These are phyloP conservation scores for Melitaea athalia DNA, from an alignment of 2,888 invertebrate species.

Conservation along the genomic window DNA sequence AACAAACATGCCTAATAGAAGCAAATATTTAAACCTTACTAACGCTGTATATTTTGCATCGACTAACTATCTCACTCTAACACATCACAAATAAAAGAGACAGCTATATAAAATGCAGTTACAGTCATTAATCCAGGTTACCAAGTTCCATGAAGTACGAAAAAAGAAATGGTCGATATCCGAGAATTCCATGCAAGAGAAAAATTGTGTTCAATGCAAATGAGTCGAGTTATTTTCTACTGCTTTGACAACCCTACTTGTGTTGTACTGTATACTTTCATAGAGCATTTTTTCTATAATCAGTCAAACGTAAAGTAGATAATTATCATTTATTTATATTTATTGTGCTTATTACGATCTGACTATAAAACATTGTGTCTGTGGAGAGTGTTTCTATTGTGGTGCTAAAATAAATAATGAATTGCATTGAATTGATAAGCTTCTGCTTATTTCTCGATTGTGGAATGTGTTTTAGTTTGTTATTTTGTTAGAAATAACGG, in stretches of 20 bases:
- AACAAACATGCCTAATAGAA: not conserved
- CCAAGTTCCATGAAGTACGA: conserved; percentile 13
- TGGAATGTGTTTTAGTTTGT: not conserved
- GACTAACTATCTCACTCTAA: not conserved
- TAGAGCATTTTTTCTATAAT: conserved; percentile 8
- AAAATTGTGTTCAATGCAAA: conserved; percentile 36
- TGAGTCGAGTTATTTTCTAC: conserved; percentile 16
- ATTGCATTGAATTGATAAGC: not conserved
- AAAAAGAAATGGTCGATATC: conserved; percentile 16
- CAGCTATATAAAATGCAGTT: not conserved
- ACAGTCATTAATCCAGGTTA: conserved; percentile 26
- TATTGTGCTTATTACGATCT: conserved; percentile 5
- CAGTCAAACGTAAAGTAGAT: conserved; percentile 19
- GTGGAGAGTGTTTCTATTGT: not conserved
- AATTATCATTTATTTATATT: conserved; percentile 2
- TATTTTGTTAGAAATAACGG: too few species aligned
- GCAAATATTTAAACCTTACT: not conserved
- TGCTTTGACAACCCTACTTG: conserved; percentile 27
- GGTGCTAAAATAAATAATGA: not conserved
- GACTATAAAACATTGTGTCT: not conserved
- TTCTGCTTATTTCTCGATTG: not conserved
- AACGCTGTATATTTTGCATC: too few species aligned
- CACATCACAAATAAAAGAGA: not conserved
- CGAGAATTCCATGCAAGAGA: conserved; percentile 29
- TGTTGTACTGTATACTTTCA: conserved; percentile 6